Evolutionary conservation across 2,888 invertebrate genomes (phyloP).

Genomic region (Scaptomyza caliginosa): DNA sequence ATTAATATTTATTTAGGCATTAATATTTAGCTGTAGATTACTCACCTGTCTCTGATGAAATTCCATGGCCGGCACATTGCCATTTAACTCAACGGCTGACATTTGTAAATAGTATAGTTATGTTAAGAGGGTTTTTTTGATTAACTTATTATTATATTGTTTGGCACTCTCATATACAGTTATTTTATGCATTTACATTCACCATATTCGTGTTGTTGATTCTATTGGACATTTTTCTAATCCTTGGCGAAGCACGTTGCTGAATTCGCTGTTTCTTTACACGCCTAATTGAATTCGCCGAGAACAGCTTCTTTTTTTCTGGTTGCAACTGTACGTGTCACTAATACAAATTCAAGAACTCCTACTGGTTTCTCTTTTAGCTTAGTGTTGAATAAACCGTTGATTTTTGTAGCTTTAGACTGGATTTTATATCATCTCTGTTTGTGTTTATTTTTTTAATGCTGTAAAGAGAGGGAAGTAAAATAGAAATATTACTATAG

Average conservation of each 20-base stretch:
- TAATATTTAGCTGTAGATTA: too few species aligned
- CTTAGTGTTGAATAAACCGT: constrained; percentile 27
- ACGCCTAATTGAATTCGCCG: constrained; percentile 57
- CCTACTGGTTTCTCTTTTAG: constrained; percentile 1
- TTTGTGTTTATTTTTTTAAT: constrained; percentile 3
- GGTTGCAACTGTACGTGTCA: constrained; percentile 50
- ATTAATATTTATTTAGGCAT: too few species aligned
- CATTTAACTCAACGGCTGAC: constrained; percentile 80
- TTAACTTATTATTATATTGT: constrained; percentile 12
- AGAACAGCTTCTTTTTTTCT: constrained; percentile 21
- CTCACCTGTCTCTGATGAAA: constrained; percentile 80
- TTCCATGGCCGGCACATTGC: constrained; percentile 74
- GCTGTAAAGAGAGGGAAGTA: constrained; percentile 47
- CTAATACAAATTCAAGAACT: constrained; percentile 19
- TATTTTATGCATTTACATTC: constrained; percentile 26
- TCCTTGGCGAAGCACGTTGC: constrained; percentile 2
- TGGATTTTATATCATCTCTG: constrained; percentile 32
- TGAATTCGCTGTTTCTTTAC: constrained; percentile 26
- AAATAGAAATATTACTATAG: background rate
- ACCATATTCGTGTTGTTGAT: constrained; percentile 12
- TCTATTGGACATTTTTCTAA: constrained; percentile 47
- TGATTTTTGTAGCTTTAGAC: constrained; percentile 30
- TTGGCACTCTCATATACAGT: constrained; percentile 23
- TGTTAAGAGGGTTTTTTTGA: constrained; percentile 21
- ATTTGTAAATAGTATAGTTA: constrained; percentile 52